Evolutionary conservation across 2,797 vertebrate genomes (phyloP).

Genomic region (Nasua narica): DNA sequence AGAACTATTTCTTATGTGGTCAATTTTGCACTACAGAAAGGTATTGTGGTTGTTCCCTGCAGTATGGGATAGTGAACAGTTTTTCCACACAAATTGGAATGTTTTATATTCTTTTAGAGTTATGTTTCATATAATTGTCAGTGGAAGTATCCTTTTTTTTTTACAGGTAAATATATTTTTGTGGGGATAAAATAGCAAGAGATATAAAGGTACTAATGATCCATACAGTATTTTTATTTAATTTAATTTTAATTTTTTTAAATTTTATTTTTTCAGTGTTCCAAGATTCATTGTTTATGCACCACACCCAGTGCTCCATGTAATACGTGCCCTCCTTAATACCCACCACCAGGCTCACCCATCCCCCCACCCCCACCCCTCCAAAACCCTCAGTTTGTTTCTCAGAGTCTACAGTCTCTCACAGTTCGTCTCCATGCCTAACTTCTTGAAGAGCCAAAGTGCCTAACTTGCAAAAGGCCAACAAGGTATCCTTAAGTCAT

Average conservation of each 20-base stretch:
- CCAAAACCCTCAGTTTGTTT: too few relatives aligned
- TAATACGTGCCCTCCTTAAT: too few relatives aligned
- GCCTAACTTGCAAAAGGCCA: not conserved
- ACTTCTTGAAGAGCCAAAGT: slow-evolving; percentile 1
- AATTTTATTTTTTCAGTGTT: too few relatives aligned
- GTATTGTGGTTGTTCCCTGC: not conserved
- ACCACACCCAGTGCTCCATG: too few relatives aligned
- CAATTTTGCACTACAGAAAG: not conserved
- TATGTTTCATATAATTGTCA: slow-evolving; percentile 26
- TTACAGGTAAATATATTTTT: slow-evolving; percentile 24
- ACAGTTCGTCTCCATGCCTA: not conserved
- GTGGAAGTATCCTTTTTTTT: not conserved
- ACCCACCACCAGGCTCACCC: too few relatives aligned
- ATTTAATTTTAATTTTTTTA: too few relatives aligned
- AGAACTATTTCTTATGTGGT: not conserved
- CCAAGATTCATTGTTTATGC: too few relatives aligned
- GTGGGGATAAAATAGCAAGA: not conserved
- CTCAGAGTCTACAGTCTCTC: too few relatives aligned
- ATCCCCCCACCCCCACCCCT: too few relatives aligned
- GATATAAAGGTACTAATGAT: not conserved
- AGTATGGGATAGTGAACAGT: not conserved
- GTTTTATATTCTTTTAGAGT: not conserved
- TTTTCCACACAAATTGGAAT: not conserved
- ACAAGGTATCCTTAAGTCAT: not conserved
- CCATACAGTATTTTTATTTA: not conserved